Conservation (phyloP, 2,888 invertebrate genomes). For the Liposcelis brunnea region DNA sequence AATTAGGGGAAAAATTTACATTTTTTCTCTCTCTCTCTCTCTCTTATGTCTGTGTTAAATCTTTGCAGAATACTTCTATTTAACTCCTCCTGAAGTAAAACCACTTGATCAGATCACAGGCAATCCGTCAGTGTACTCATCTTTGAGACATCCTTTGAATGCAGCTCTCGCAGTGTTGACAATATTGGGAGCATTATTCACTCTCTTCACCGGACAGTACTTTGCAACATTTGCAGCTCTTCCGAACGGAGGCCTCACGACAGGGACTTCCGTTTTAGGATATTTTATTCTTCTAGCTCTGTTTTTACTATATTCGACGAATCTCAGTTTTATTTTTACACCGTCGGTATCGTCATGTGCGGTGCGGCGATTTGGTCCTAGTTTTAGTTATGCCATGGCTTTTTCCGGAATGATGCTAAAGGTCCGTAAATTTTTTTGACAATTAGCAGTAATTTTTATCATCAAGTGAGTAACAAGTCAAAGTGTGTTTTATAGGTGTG, state of each 20-base stretch:
- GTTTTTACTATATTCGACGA: constrained; percentile 24
- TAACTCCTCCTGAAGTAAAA: too few relatives aligned
- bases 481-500: too few relatives aligned
- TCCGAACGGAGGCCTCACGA: constrained; percentile 12
- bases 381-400: constrained; percentile 26
- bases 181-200: constrained; percentile 13
- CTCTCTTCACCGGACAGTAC: constrained; percentile 13
- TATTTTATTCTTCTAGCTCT: constrained; percentile 28
- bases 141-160: constrained; percentile 11
- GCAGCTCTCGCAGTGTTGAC: constrained; percentile 12
- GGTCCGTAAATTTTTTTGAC: too few relatives aligned
- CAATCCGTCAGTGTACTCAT: constrained; percentile 3
- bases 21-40: too few relatives aligned
- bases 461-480: too few relatives aligned
- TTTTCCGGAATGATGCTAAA: constrained; percentile 27
- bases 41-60: too few relatives aligned
- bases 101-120: too few relatives aligned
- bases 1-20: too few relatives aligned
- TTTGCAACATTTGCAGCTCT: constrained; percentile 14
- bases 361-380: constrained; percentile 26
- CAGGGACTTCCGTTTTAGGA: constrained; percentile 23
- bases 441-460: too few relatives aligned
- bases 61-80: too few relatives aligned
- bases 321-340: constrained; percentile 15
- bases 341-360: constrained; percentile 25